Conservation (phyloP, 2,888 invertebrate genomes). For the Agrochola lychnidis region DNA sequence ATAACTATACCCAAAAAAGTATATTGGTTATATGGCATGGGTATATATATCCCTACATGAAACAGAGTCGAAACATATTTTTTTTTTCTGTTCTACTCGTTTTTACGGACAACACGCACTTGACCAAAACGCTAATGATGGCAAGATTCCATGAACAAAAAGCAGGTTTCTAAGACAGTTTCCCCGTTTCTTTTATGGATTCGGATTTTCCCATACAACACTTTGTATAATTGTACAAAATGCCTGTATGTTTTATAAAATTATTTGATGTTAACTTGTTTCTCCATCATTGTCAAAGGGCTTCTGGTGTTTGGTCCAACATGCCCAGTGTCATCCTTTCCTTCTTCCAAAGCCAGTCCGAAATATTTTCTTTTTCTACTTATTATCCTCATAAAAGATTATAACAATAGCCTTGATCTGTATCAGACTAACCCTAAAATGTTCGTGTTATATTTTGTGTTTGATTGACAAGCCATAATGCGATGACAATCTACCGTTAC, state of each 20-base stretch:
- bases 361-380: not conserved
- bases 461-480: constrained; percentile 44
- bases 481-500: constrained; percentile 24
- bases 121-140: too few species aligned
- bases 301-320: not conserved
- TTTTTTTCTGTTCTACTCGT: too few species aligned
- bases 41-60: too few species aligned
- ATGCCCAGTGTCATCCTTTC: not conserved
- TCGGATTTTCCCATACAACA: too few species aligned
- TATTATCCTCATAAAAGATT: not conserved
- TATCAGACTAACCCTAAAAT: not conserved
- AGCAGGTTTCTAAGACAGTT: too few species aligned
- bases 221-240: not conserved
- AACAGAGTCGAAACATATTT: too few species aligned
- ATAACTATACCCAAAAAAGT: too few species aligned
- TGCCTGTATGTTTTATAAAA: not conserved
- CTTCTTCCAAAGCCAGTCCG: not conserved
- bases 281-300: not conserved
- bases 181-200: too few species aligned
- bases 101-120: too few species aligned
- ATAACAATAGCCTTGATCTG: not conserved
- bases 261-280: not conserved
- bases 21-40: too few species aligned
- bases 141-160: too few species aligned
- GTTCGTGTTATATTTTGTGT: not conserved